These are phyloP conservation scores for Drosophila seguyi DNA, from an alignment of 1,140 invertebrate genomes.

Conservation along the genomic window DNA sequence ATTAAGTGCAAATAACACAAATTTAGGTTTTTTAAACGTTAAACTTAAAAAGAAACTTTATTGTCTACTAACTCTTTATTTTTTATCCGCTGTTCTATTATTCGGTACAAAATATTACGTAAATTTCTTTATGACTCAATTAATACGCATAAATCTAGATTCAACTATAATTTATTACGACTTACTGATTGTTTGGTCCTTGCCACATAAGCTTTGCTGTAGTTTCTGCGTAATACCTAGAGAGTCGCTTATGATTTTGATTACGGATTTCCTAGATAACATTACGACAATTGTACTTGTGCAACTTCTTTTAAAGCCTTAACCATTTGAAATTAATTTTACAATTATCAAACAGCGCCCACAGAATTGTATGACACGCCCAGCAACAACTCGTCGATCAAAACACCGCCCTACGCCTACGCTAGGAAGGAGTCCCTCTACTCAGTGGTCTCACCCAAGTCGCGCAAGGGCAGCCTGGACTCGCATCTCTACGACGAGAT, in stretches of 20 bases:
- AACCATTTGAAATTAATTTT: background rate
- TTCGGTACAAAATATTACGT: too few relatives aligned
- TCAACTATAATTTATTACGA: background rate
- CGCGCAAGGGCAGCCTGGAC: slow-evolving; percentile 78
- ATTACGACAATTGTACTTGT: too few relatives aligned
- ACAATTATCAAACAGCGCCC: slow-evolving; percentile 37
- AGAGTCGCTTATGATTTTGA: background rate
- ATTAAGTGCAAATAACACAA: too few relatives aligned
- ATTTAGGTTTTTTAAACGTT: too few relatives aligned
- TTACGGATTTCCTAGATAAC: background rate
- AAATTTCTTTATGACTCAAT: background rate
- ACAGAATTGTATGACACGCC: slow-evolving; percentile 81
- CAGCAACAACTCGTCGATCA: slow-evolving; percentile 78
- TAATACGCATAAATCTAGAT: background rate
- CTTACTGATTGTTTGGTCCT: too few relatives aligned
- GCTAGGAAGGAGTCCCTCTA: slow-evolving; percentile 81
- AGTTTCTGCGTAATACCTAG: too few relatives aligned
- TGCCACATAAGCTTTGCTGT: too few relatives aligned
- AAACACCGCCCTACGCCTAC: slow-evolving; percentile 73
- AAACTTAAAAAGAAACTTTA: too few relatives aligned
- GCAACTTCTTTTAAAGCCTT: background rate
- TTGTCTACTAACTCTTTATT: too few relatives aligned
- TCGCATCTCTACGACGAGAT: slow-evolving; percentile 83
- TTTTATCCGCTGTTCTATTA: too few relatives aligned
- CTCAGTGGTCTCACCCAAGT: slow-evolving; percentile 76